These are phyloP conservation scores for Macrophya annulata DNA, from an alignment of 2,888 invertebrate genomes.

Conservation along the genomic window DNA sequence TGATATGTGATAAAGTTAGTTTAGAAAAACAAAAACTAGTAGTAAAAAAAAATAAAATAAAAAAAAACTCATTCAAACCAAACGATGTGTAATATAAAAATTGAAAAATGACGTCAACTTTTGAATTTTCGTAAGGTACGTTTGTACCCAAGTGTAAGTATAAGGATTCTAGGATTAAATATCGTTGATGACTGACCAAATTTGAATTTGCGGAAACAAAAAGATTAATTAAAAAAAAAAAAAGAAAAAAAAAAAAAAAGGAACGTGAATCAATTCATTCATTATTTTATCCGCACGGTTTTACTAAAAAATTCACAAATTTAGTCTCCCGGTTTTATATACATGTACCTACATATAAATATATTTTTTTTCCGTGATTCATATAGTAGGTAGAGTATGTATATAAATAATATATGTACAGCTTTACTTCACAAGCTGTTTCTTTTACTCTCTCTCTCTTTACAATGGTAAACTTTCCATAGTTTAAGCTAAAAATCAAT, in stretches of 20 bases:
- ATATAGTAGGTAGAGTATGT: too few species aligned
- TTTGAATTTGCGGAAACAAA: background rate
- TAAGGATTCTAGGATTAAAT: too few species aligned
- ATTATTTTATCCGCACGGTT: background rate
- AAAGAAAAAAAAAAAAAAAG: background rate
- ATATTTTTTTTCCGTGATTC: too few species aligned
- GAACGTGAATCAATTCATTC: background rate
- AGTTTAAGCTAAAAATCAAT: conserved; percentile 34
- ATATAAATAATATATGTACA: background rate
- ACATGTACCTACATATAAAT: background rate
- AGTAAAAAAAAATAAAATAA: too few species aligned
- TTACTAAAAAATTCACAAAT: background rate
- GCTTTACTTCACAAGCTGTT: background rate
- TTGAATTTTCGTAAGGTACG: too few species aligned
- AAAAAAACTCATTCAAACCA: too few species aligned
- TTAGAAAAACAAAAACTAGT: too few species aligned
- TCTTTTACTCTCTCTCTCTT: background rate
- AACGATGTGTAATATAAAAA: too few species aligned
- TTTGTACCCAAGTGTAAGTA: too few species aligned
- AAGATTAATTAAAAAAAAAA: background rate
- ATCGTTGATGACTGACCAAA: too few species aligned
- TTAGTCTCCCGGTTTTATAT: background rate
- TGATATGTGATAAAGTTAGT: too few species aligned
- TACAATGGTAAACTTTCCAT: conserved; percentile 11
- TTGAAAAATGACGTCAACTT: too few species aligned